Conservation (phyloP, 2,797 vertebrate species). For the Dipus sagitta region DNA sequence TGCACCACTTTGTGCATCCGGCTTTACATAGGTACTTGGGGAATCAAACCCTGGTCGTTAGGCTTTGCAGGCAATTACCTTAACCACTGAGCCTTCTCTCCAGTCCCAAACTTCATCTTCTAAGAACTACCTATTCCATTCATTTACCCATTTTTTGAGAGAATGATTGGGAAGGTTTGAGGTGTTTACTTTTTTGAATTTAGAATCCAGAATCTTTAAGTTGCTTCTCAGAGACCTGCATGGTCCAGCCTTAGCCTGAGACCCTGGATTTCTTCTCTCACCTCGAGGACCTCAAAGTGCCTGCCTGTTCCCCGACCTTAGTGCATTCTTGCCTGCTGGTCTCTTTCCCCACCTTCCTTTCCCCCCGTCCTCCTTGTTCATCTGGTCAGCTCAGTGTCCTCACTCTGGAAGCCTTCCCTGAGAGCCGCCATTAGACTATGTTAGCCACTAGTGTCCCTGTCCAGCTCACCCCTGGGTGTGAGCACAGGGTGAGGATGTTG, state of each 20-base stretch:
- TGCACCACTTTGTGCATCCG: too few species aligned
- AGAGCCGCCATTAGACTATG: neutral
- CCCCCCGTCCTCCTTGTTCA: neutral
- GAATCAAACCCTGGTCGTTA: too few species aligned
- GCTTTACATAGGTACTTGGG: too few species aligned
- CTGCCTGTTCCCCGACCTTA: neutral
- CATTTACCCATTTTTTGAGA: too few species aligned
- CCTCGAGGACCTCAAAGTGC: neutral
- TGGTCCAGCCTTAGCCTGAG: neutral
- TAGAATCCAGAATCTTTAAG: neutral
- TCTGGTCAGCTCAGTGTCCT: neutral
- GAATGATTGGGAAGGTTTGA: too few species aligned
- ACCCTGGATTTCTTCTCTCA: neutral
- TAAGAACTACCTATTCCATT: too few species aligned
- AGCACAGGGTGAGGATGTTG: neutral
- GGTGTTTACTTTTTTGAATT: too few species aligned
- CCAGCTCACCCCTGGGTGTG: neutral
- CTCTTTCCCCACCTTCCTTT: neutral
- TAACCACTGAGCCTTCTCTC: too few species aligned
- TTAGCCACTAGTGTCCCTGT: neutral
- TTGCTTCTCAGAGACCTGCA: neutral
- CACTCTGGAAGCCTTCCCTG: conserved; percentile 10
- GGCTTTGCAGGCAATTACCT: too few species aligned
- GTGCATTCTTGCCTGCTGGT: neutral
- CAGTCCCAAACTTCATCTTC: too few species aligned